Percentiles rank a stretch among this genome's conserved stretches.
phyloP scores from a whole-genome alignment of 2,113 vertebrate genomes.

The Pomatorhinus ruficollis region DNA sequence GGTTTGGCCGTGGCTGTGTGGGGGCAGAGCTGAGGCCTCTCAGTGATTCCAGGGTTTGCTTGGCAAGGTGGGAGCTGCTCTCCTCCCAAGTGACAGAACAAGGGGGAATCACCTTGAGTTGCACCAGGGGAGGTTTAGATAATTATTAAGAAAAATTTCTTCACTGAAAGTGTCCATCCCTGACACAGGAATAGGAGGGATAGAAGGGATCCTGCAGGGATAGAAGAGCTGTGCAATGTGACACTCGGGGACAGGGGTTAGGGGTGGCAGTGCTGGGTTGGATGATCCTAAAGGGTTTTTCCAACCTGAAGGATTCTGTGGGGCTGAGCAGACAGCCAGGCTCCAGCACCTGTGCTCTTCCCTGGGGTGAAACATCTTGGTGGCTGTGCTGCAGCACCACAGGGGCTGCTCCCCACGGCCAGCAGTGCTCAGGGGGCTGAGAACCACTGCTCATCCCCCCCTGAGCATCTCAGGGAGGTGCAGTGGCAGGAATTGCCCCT shows the following conservation, averaged over 20 bases:
- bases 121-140: background rate
- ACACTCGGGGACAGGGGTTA: background rate
- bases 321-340: background rate
- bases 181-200: no score
- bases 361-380: background rate
- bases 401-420: background rate
- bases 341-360: background rate
- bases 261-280: background rate
- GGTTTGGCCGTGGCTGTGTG: background rate
- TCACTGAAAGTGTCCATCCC: background rate
- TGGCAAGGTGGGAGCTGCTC: background rate
- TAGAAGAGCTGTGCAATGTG: background rate
- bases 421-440: background rate
- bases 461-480: fast-evolving
- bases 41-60: background rate
- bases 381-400: background rate
- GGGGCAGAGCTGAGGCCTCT: background rate
- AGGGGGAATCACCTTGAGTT: background rate
- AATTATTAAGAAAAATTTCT: background rate
- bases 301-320: background rate
- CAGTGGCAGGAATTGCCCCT: fast-evolving
- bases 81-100: background rate
- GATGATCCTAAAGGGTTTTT: background rate
- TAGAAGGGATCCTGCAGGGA: no score
- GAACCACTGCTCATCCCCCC: fast-evolving